These are phyloP conservation scores for Riparia riparia DNA, from an alignment of 2,113 vertebrate species.

Conservation along the genomic window DNA sequence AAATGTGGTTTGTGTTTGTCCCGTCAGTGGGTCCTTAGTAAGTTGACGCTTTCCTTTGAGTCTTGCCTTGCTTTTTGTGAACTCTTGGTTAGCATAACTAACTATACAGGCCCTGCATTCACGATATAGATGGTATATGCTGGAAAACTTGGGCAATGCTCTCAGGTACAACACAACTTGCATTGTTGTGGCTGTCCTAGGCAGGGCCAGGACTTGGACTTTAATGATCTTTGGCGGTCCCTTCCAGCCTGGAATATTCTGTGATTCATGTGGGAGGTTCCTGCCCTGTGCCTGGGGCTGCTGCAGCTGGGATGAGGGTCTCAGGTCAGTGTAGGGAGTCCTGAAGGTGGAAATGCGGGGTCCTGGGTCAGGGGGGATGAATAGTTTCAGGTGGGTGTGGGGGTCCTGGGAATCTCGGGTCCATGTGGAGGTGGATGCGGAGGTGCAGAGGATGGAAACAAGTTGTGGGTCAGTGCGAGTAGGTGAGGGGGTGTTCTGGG, in stretches of 20 bases:
- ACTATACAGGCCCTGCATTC: rapidly evolving
- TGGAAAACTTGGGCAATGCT: rapidly evolving
- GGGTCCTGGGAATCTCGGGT: neutral
- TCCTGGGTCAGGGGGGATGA: rapidly evolving
- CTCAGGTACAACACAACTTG: neutral
- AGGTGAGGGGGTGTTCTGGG: neutral
- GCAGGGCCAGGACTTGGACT: neutral
- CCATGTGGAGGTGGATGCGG: neutral
- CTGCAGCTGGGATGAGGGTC: neutral
- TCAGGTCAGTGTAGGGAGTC: neutral
- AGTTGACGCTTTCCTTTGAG: neutral
- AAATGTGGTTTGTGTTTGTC: rapidly evolving
- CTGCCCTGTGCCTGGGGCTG: too few relatives aligned
- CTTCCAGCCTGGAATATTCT: neutral
- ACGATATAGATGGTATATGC: rapidly evolving
- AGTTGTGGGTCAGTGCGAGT: neutral
- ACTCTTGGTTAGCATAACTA: rapidly evolving
- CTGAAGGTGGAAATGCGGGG: too few relatives aligned
- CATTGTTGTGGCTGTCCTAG: neutral
- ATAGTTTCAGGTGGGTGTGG: neutral
- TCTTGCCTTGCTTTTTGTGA: neutral
- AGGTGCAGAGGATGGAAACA: rapidly evolving
- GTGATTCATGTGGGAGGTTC: rapidly evolving
- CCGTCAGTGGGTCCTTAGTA: rapidly evolving
- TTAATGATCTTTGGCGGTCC: neutral